Conservation (phyloP, 1,140 invertebrate genomes). For the Heliothis virescens region DNA sequence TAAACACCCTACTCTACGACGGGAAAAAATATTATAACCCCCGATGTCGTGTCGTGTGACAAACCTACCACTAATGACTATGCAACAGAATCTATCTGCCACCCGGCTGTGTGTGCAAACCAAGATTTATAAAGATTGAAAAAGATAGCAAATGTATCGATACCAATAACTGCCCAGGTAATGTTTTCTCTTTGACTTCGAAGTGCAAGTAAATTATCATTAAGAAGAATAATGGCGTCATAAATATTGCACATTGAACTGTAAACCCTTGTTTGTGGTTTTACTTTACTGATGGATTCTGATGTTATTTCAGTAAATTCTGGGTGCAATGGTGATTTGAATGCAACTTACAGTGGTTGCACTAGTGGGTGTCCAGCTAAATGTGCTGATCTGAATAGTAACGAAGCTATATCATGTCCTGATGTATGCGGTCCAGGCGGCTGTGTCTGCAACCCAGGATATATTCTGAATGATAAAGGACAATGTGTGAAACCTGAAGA, state of each 20-base stretch:
- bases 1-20: slow-evolving; percentile 11
- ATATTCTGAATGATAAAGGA: slow-evolving; percentile 16
- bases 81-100: slow-evolving; percentile 6
- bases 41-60: slow-evolving; percentile 44
- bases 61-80: not conserved
- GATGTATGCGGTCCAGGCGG: not conserved
- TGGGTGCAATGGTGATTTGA: slow-evolving; percentile 13
- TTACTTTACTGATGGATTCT: not conserved
- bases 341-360: not conserved
- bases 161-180: slow-evolving; percentile 51
- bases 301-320: not conserved
- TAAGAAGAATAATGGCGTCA: no score
- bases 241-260: no score
- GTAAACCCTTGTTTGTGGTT: not conserved
- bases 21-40: not conserved
- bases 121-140: slow-evolving; percentile 41
- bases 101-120: slow-evolving; percentile 51
- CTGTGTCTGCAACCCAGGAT: slow-evolving; percentile 45
- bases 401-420: not conserved
- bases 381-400: not conserved
- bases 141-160: slow-evolving; percentile 47
- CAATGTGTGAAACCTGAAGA: slow-evolving; percentile 36
- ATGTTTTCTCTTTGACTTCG: not conserved
- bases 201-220: not conserved
- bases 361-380: not conserved